phyloP scores from a whole-genome alignment of 2,888 invertebrate species.

The Mechanitis mazaeus region DNA sequence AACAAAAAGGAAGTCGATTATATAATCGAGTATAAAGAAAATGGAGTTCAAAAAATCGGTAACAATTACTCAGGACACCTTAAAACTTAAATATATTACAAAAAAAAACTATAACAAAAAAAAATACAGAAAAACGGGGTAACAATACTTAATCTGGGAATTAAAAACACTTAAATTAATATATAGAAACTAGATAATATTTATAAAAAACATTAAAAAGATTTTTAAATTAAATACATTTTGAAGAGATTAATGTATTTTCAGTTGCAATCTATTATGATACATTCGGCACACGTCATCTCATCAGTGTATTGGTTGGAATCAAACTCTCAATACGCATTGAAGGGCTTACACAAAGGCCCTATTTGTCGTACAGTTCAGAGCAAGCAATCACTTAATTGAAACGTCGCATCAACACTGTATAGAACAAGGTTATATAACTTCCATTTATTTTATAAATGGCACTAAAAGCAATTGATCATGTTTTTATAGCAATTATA shows the following conservation, averaged over 20 bases:
- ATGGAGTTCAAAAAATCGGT: no score
- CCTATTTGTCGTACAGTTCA: constrained; percentile 42
- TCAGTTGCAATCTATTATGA: constrained; percentile 1
- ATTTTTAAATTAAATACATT: neutral
- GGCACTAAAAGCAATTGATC: constrained; percentile 4
- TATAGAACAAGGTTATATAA: neutral
- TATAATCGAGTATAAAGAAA: no score
- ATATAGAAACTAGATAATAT: no score
- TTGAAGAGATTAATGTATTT: neutral
- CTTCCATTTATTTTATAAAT: constrained; percentile 1
- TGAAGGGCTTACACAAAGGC: constrained; percentile 43
- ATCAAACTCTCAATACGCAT: constrained; percentile 31
- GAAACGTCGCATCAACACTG: constrained; percentile 43
- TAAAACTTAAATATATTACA: no score
- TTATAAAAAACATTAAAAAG: neutral
- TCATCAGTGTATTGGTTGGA: constrained; percentile 39
- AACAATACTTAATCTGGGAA: no score
- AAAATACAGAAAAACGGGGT: no score
- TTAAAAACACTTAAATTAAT: no score
- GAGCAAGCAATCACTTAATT: constrained; percentile 65
- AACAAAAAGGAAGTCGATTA: no score
- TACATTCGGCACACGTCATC: constrained; percentile 21
- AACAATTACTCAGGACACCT: no score
- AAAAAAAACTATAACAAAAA: no score
- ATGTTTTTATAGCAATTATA: neutral